A percentile compares a stretch with the other conserved stretches of the same genome.
Evolutionary conservation across 2,113 vertebrate genomes (phyloP).

Genomic region (Tragulus kanchil): DNA sequence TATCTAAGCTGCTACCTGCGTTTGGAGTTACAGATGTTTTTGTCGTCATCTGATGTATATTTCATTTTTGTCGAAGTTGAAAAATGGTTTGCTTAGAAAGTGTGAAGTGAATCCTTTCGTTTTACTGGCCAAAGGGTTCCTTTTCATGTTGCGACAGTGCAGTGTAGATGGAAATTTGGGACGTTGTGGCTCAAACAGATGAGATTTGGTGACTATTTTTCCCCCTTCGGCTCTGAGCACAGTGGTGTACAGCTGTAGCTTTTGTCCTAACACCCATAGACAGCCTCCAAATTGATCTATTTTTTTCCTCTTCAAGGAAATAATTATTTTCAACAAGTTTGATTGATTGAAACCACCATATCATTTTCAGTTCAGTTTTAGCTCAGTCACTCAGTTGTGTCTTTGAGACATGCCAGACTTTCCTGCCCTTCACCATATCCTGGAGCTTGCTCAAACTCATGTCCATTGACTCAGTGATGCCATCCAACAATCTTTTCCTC

Average conservation of each 20-base stretch:
- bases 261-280: neutral
- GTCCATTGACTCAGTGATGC: no score
- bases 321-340: slow-evolving; percentile 60
- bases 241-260: no score
- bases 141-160: neutral
- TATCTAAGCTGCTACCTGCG: no score
- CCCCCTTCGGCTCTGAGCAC: neutral
- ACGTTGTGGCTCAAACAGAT: neutral
- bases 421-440: no score
- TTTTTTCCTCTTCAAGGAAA: neutral
- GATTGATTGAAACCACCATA: slow-evolving; percentile 49
- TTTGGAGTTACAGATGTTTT: neutral
- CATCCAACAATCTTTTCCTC: no score
- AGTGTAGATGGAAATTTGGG: neutral
- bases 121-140: neutral
- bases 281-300: neutral
- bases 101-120: neutral
- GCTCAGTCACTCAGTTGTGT: no score
- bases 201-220: rapidly evolving
- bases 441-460: no score
- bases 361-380: slow-evolving; percentile 14
- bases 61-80: neutral
- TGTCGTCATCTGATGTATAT: neutral
- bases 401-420: no score
- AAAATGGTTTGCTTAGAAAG: neutral